Conservation (phyloP, 2,113 vertebrate genomes). For the Carassius auratus region DNA sequence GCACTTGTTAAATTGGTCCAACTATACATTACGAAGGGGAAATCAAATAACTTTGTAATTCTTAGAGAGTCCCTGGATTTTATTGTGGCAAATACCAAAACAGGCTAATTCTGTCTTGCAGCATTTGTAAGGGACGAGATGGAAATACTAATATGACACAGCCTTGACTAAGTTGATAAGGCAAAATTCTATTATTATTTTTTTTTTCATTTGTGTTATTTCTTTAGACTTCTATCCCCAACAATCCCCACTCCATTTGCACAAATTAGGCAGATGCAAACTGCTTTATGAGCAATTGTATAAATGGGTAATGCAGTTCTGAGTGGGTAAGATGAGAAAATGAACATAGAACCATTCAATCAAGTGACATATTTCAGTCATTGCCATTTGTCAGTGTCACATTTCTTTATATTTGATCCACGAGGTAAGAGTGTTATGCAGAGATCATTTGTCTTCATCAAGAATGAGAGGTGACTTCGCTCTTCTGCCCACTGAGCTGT, state of each 20-base stretch:
- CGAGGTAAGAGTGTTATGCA: slow-evolving; percentile 61
- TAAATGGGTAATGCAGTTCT: slow-evolving; percentile 41
- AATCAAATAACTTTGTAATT: slow-evolving; percentile 34
- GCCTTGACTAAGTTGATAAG: neutral
- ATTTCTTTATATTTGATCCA: slow-evolving; percentile 73
- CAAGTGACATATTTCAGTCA: slow-evolving; percentile 67
- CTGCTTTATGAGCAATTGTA: slow-evolving; percentile 42
- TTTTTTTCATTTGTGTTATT: slow-evolving; percentile 2
- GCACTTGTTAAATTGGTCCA: slow-evolving; percentile 61
- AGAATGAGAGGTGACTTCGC: slow-evolving; percentile 51
- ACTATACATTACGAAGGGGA: slow-evolving; percentile 55
- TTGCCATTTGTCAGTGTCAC: slow-evolving; percentile 73
- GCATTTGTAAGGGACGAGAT: neutral
- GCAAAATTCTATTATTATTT: neutral
- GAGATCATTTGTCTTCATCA: slow-evolving; percentile 78
- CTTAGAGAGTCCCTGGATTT: slow-evolving; percentile 1
- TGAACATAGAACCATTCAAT: slow-evolving; percentile 67
- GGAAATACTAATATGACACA: slow-evolving; percentile 2
- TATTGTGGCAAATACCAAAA: slow-evolving; percentile 9
- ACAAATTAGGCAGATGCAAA: slow-evolving; percentile 45
- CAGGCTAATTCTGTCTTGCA: neutral
- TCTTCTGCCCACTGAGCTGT: slow-evolving; percentile 69
- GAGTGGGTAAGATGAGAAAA: slow-evolving; percentile 59
- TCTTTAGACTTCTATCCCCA: slow-evolving; percentile 12
- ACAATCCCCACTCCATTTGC: slow-evolving; percentile 25